Base-by-base conservation (phyloP, 2,888 invertebrate genomes). In the Amphimallon solstitiale region DNA sequence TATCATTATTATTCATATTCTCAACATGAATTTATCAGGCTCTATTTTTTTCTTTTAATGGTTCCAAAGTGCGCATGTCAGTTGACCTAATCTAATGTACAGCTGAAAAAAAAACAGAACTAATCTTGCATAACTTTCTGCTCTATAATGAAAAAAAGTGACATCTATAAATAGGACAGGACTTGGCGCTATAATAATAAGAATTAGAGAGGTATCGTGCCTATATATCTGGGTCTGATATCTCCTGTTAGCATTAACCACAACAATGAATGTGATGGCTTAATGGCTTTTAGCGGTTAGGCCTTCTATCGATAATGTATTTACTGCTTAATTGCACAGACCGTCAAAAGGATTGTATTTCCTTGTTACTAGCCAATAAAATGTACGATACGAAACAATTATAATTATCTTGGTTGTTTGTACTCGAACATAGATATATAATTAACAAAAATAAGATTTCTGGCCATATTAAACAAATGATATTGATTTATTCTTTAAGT, bases 1-100 rank as follows among this genome's bases (percentile, higher is more conserved):
- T 23, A 54, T 54, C 40, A 51, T 56, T 56, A 56, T 40, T 40
- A 56, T 56, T 56, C 56, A 43, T 56, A 56, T 40, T 56, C 21
- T 21, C 56, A 23, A 56, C 23, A 23, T 35, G 12, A 56, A n/a
- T 56, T 56, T 56, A 23, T 23, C 56, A 38, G 19, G 40, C 56
- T 17, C 10, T 38, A 0, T 56, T 54, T 21, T 23, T n/a, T 43
- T 40, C 17, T 43, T 40, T 40, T 40, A 9, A 2, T 40, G 23
- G 2, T 56, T 34, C 19, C 5, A 19, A n/a, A 23, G 2, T 40
- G 56, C 56, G 56, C 56, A 56, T 23, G 56, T 56, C 40, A 14
- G 3, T 10, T 56, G 56, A 56, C 56, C 56, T 56, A 56, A 56
- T 56, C 40, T 19, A 23, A 40, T 12, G 7, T 9, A 40, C 23